These are phyloP conservation scores for Perca schrenkii DNA, from an alignment of 2,113 vertebrate genomes.

Conservation along the genomic window DNA sequence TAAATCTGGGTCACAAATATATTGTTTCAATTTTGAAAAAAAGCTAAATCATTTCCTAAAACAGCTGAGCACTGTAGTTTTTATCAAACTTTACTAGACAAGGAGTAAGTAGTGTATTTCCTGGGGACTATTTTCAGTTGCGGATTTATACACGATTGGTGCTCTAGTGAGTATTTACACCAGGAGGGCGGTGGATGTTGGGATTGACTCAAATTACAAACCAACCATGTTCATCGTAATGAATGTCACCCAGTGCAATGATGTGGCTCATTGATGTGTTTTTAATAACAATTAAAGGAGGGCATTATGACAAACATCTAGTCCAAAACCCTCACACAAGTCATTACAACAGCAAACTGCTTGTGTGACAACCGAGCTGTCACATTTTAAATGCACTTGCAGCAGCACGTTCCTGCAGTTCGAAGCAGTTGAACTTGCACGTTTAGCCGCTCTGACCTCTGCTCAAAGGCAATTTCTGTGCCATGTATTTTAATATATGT, in stretches of 20 bases:
- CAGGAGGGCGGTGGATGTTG: neutral
- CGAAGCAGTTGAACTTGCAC: constrained; percentile 60
- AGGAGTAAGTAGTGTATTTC: neutral
- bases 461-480: constrained; percentile 63
- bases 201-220: neutral
- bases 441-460: constrained; percentile 70
- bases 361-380: constrained; percentile 25
- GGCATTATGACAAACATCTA: constrained; percentile 16
- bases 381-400: constrained; percentile 50
- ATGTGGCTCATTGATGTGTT: neutral
- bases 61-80: neutral
- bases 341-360: constrained; percentile 41
- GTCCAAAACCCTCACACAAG: constrained; percentile 11
- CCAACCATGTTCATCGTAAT: neutral
- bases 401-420: constrained; percentile 56
- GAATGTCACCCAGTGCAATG: neutral
- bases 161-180: neutral
- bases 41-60: neutral
- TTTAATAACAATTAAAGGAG: constrained; percentile 3
- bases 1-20: neutral
- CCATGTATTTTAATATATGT: constrained; percentile 72
- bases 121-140: neutral
- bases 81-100: neutral
- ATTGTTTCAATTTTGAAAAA: neutral
- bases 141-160: neutral